Base-by-base conservation (phyloP, 1,140 invertebrate genomes). In the Drosophila nasuta region DNA sequence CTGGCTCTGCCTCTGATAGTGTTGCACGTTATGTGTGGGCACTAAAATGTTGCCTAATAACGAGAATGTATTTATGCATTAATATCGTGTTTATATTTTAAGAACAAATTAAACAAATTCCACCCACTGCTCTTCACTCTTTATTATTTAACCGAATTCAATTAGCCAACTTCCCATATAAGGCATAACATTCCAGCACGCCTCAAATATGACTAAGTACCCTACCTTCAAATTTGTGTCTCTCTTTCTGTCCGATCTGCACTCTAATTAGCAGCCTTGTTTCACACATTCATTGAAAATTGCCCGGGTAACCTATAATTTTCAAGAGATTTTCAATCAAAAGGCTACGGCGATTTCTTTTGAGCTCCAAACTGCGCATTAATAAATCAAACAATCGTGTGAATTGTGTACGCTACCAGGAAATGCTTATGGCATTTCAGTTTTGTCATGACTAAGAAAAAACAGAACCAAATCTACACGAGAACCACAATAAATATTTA, bases 1-100 rank as follows among this genome's bases (percentile, higher is more conserved):
- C 71, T 92, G 91, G 72, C 91, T 91, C 79, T 92, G 91, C 75
- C 91, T 89, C 79, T 92, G 91, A 91, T 92, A 92, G 77, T 92
- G 91, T 49, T 92, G 91, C 58, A 92, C 83, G 79, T 91, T 92
- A 77, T 92, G 89, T 67, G 79, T 82, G 77, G 91, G 91, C 74
- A 92, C 62, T 82, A 92, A 56, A 86, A 92, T 82, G 77, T 81
- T 91, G 80, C 86, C 91, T 92, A 87, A 58, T 88, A 79, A 90
- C 69, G 71, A 88, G 74, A 90, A 85, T 89, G 38, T 72, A 59
- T 75, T 77, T 74, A 88, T 80, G 68, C 38, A 76, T 71, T 88
- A 86, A 78, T 87, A 88, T 67, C 57, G 60, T 72, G 41, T 71
- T 25, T 41, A 59, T 73, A 57, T 66, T 66, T 48, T 58, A 72